Evolutionary conservation across 2,113 vertebrate species (phyloP).

Genomic region (Phylloscopus whistleri): DNA sequence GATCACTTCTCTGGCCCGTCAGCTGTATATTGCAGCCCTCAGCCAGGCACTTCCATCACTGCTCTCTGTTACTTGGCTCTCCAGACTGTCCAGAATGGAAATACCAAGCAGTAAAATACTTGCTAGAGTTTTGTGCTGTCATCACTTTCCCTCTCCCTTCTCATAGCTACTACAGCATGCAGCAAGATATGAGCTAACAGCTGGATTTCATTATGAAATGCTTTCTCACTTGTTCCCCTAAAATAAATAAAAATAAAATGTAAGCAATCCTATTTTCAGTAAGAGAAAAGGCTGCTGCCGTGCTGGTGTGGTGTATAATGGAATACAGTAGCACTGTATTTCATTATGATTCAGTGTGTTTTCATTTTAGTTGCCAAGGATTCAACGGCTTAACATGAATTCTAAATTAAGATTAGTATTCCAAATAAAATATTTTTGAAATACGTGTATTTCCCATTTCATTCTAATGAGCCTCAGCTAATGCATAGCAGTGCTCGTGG

Average conservation of each 20-base stretch:
- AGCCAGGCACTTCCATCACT: not conserved
- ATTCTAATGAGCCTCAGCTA: constrained; percentile 14
- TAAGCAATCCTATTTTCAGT: constrained; percentile 16
- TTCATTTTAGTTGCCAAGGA: constrained; percentile 54
- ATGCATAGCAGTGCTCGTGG: not conserved
- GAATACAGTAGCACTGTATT: constrained; percentile 15
- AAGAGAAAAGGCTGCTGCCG: constrained; percentile 23
- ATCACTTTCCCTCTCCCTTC: not conserved
- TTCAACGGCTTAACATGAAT: constrained; percentile 30
- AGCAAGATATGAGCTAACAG: not conserved
- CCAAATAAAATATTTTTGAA: constrained; percentile 41
- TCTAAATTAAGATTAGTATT: constrained; percentile 56
- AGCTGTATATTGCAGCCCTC: not conserved
- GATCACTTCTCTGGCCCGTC: not conserved
- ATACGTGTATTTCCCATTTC: constrained; percentile 1
- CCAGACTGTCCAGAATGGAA: not conserved
- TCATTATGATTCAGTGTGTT: constrained; percentile 58
- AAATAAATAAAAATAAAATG: constrained; percentile 47
- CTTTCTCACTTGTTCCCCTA: not conserved
- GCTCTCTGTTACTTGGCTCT: not conserved
- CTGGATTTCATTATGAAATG: constrained; percentile 5
- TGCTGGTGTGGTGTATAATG: not conserved
- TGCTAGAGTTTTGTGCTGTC: not conserved
- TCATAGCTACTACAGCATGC: not conserved
- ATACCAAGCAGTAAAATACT: not conserved